Evolutionary conservation across 2,113 vertebrate genomes (phyloP).

Genomic region (Saguinus midas): DNA sequence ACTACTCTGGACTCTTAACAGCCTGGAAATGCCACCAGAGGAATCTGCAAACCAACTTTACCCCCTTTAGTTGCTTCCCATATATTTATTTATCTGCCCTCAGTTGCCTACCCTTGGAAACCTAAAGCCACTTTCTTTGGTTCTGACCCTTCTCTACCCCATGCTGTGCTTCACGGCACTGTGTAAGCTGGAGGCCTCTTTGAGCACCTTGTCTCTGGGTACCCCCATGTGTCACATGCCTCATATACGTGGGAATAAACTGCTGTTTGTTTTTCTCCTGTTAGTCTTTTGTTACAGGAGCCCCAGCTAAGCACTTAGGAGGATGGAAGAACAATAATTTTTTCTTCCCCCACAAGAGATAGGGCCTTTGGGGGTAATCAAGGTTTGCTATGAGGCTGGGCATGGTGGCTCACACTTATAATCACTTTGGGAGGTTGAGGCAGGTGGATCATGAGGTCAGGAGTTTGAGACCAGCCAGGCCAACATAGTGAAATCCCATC

Average conservation of each 20-base stretch:
- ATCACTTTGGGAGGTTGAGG: too few relatives aligned
- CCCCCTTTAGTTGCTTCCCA: not conserved
- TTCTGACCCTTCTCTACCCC: too few relatives aligned
- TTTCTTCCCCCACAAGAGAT: not conserved
- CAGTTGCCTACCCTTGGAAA: not conserved
- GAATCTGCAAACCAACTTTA: not conserved
- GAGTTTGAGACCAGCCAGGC: too few relatives aligned
- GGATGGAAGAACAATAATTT: not conserved
- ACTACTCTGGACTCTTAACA: not conserved
- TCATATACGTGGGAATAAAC: too few relatives aligned
- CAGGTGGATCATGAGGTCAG: too few relatives aligned
- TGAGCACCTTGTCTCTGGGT: not conserved
- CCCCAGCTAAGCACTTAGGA: not conserved
- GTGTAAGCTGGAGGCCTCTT: not conserved
- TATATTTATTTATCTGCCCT: not conserved
- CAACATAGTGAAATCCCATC: too few relatives aligned
- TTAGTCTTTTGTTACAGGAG: not conserved
- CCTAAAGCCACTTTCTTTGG: not conserved
- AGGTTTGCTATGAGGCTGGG: not conserved
- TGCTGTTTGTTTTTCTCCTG: not conserved
- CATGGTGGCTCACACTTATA: too few relatives aligned
- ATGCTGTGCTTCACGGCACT: not conserved
- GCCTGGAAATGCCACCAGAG: not conserved
- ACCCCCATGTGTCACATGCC: too few relatives aligned
- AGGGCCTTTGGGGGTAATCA: not conserved